Evolutionary conservation across 2,888 invertebrate genomes (phyloP).

Genomic region (Sinotaia quadrata): DNA sequence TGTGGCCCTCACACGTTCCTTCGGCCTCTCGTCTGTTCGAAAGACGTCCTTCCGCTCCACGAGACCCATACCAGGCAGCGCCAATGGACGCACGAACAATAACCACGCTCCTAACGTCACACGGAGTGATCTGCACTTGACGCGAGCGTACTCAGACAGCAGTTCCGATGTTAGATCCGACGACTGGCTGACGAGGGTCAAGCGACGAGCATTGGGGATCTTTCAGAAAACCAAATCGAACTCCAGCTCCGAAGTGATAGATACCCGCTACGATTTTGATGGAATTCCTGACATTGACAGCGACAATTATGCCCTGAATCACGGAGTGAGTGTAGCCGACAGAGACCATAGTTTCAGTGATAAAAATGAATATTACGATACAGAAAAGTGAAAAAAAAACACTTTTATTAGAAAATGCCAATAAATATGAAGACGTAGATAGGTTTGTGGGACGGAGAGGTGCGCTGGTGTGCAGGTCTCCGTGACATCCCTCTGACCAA

Average conservation of each 20-base stretch:
- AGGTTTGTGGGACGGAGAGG: too few species aligned
- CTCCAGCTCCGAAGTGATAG: background rate
- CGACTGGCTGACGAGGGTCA: conserved; percentile 30
- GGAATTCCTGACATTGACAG: conserved; percentile 13
- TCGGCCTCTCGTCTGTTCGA: conserved; percentile 39
- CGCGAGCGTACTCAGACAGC: background rate
- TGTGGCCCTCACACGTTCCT: conserved; percentile 38
- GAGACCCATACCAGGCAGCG: background rate
- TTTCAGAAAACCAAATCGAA: conserved; percentile 7
- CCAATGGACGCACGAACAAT: background rate
- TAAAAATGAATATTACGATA: too few species aligned
- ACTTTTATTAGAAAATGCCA: too few species aligned
- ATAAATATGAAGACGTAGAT: too few species aligned
- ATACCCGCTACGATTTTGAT: conserved; percentile 26
- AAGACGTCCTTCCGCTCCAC: conserved; percentile 26
- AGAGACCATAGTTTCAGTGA: background rate
- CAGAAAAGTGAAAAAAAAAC: too few species aligned
- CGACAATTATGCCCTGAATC: conserved; percentile 10
- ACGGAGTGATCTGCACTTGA: background rate
- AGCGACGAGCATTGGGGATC: conserved; percentile 12
- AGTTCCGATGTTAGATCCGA: conserved; percentile 10
- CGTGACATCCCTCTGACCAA: too few species aligned
- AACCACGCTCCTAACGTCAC: too few species aligned
- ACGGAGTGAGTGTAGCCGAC: background rate
- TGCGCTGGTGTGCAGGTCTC: too few species aligned